These are phyloP conservation scores for Platichthys stellatus DNA, from an alignment of 2,113 vertebrate species.

Conservation along the genomic window DNA sequence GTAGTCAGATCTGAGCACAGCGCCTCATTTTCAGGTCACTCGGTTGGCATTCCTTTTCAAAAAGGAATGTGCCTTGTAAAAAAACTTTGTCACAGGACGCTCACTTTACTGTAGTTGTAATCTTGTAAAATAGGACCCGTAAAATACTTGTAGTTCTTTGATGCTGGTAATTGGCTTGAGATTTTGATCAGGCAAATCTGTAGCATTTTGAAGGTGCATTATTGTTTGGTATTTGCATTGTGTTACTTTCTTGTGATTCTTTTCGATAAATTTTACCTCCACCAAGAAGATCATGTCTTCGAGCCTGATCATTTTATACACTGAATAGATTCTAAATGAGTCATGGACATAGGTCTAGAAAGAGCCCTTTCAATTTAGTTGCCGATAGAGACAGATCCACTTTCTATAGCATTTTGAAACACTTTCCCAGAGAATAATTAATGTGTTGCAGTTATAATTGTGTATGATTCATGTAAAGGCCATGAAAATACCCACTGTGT, in stretches of 20 bases:
- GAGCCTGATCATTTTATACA: no score
- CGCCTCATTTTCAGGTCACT: constrained; percentile 32
- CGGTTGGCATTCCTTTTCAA: constrained; percentile 16
- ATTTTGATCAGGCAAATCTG: neutral
- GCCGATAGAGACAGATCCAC: no score
- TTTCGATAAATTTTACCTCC: no score
- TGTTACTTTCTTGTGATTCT: neutral
- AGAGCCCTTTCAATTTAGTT: no score
- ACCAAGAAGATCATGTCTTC: no score
- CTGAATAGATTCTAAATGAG: no score
- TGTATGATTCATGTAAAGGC: neutral
- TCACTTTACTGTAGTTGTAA: constrained; percentile 24
- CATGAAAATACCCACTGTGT: neutral
- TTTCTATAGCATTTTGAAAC: no score
- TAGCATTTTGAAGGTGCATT: neutral
- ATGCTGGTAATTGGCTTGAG: neutral
- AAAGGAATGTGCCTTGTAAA: constrained; percentile 50
- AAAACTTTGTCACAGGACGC: constrained; percentile 10
- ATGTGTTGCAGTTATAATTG: no score
- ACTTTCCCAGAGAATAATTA: no score
- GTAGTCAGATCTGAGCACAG: neutral
- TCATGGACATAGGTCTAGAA: no score
- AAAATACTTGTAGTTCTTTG: constrained; percentile 34
- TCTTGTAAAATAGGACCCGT: constrained; percentile 35
- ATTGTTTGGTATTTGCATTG: neutral